These are phyloP conservation scores for Nannoperca obscura DNA, from an alignment of 2,797 vertebrate species.

Conservation along the genomic window DNA sequence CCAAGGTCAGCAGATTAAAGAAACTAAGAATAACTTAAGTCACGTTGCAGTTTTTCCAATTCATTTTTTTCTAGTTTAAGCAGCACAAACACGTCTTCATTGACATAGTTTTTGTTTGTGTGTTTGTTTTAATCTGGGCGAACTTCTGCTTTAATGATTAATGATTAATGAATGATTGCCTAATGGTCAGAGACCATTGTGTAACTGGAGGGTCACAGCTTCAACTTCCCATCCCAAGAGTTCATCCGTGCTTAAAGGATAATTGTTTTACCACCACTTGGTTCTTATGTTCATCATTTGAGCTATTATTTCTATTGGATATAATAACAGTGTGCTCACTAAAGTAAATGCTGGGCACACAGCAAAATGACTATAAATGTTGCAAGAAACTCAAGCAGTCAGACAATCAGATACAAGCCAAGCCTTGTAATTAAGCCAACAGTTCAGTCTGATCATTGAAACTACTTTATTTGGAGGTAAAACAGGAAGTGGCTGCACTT, in stretches of 20 bases:
- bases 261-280: background rate
- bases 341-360: background rate
- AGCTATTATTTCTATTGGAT: background rate
- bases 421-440: background rate
- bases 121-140: background rate
- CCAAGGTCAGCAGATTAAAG: constrained; percentile 1
- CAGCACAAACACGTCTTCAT: background rate
- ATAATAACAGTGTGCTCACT: background rate
- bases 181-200: background rate
- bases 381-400: background rate
- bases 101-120: background rate
- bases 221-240: background rate
- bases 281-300: background rate
- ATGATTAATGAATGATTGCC: no score
- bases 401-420: background rate
- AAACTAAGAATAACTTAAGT: background rate
- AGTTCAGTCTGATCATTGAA: background rate
- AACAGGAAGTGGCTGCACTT: background rate
- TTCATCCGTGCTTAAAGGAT: constrained; percentile 3
- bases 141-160: background rate
- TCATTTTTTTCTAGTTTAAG: background rate
- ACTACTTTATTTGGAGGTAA: background rate
- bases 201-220: background rate
- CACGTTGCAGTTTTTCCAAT: background rate
- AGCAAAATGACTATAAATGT: background rate